Conservation (phyloP, 2,113 vertebrate genomes). For the Harpagus bidentatus region DNA sequence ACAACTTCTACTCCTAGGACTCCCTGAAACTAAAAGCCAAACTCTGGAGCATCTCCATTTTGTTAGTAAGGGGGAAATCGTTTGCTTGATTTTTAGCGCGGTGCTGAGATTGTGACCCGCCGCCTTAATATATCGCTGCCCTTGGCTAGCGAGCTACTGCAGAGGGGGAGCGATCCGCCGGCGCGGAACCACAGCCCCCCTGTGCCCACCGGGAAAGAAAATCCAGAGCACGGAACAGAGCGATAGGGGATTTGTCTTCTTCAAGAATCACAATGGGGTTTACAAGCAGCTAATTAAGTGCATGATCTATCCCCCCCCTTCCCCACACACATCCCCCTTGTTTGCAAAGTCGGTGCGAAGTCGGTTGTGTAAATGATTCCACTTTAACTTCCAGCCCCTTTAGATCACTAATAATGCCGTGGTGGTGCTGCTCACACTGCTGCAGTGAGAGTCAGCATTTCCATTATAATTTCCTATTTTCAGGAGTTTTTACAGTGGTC, state of each 20-base stretch:
- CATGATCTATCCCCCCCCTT: background rate
- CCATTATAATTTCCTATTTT: slow-evolving; percentile 69
- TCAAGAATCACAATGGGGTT: slow-evolving; percentile 15
- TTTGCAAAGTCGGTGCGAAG: background rate
- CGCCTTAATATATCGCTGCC: background rate
- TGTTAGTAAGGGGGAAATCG: background rate
- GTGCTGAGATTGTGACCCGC: background rate
- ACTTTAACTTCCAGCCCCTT: slow-evolving; percentile 13
- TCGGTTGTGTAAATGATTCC: slow-evolving; percentile 28
- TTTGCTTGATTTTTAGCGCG: background rate
- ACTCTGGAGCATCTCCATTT: background rate
- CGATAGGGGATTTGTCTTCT: slow-evolving; percentile 12
- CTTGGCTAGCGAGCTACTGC: background rate
- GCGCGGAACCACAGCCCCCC: background rate
- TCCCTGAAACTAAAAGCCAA: background rate
- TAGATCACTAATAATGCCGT: background rate
- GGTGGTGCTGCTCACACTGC: background rate
- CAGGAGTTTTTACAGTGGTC: slow-evolving; percentile 61
- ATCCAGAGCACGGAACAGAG: background rate
- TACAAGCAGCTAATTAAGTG: slow-evolving; percentile 22
- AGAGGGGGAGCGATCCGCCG: background rate
- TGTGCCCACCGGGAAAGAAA: background rate
- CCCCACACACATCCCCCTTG: background rate
- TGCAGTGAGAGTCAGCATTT: slow-evolving; percentile 51
- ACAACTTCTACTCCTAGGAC: background rate